These are phyloP conservation scores for Paralinhomoeus sp. DNA, from an alignment of 2,888 invertebrate species.

Conservation along the genomic window DNA sequence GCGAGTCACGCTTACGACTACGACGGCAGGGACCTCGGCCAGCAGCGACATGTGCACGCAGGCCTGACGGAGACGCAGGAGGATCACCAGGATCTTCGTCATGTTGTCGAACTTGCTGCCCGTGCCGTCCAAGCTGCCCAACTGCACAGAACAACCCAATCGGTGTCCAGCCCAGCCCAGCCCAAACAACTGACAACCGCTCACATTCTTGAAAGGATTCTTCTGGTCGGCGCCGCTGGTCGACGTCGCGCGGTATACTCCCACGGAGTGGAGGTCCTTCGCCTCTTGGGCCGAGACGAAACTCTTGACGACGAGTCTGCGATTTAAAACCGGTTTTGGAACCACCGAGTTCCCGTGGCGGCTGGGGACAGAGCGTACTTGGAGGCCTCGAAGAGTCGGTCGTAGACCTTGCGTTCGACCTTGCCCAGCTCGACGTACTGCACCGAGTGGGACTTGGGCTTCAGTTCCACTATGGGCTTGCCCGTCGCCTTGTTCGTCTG, in stretches of 20 bases:
- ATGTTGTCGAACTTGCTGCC: conserved; percentile 3
- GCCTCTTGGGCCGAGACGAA: no score
- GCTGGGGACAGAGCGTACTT: conserved; percentile 7
- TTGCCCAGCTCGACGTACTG: conserved; percentile 20
- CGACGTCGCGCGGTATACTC: neutral
- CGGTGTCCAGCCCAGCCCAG: neutral
- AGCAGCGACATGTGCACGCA: conserved; percentile 70
- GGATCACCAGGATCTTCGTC: conserved; percentile 39
- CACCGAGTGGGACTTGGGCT: conserved; percentile 15
- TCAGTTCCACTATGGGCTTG: conserved; percentile 22
- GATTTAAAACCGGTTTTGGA: neutral
- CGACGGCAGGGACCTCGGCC: conserved; percentile 27
- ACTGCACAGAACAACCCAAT: neutral
- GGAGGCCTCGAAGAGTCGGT: conserved; percentile 16
- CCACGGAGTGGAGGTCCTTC: no score
- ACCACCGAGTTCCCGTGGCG: neutral
- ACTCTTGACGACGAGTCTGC: no score
- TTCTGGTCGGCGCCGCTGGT: neutral
- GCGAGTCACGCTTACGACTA: neutral
- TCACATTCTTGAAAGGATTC: no score
- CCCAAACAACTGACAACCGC: no score
- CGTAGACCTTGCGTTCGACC: conserved; percentile 23
- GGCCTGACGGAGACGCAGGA: conserved; percentile 61
- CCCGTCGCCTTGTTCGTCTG: conserved; percentile 33
- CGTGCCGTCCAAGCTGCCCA: neutral